phyloP scores from a whole-genome alignment of 2,797 vertebrate species.

The Sciurus vulgaris region DNA sequence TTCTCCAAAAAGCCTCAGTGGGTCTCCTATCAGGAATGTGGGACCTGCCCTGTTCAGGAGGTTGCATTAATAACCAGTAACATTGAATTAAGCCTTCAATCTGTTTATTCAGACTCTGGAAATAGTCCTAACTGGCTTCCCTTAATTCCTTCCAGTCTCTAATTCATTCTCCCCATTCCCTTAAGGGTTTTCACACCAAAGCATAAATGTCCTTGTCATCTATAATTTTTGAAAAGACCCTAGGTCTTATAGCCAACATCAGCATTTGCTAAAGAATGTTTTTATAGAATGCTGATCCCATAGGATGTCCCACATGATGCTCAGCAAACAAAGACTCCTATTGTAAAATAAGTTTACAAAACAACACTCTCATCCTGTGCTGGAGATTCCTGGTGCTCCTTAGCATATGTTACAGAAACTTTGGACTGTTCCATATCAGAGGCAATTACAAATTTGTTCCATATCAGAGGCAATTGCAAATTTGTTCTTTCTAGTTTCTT shows the following conservation, averaged over 20 bases:
- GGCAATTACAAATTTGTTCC: too few species aligned
- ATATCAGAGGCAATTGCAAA: not conserved
- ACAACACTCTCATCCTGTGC: not conserved
- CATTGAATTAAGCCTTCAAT: not conserved
- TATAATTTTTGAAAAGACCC: not conserved
- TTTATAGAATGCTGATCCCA: not conserved
- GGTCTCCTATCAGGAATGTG: not conserved
- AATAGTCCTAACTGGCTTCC: not conserved
- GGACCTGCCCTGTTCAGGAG: not conserved
- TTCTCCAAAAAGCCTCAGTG: not conserved
- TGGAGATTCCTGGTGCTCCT: not conserved
- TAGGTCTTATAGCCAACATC: not conserved
- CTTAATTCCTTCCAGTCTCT: not conserved
- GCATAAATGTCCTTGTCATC: not conserved
- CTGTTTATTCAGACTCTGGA: not conserved
- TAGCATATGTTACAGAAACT: not conserved
- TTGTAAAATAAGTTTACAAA: not conserved
- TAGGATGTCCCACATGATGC: not conserved
- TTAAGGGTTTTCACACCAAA: not conserved
- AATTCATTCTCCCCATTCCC: not conserved
- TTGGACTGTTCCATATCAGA: not conserved
- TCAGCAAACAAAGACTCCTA: not conserved
- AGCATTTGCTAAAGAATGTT: not conserved
- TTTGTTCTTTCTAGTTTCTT: not conserved
- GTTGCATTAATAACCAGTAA: not conserved